Base-by-base conservation (phyloP, 2,113 vertebrate species). In the Sisor rabdophorus region DNA sequence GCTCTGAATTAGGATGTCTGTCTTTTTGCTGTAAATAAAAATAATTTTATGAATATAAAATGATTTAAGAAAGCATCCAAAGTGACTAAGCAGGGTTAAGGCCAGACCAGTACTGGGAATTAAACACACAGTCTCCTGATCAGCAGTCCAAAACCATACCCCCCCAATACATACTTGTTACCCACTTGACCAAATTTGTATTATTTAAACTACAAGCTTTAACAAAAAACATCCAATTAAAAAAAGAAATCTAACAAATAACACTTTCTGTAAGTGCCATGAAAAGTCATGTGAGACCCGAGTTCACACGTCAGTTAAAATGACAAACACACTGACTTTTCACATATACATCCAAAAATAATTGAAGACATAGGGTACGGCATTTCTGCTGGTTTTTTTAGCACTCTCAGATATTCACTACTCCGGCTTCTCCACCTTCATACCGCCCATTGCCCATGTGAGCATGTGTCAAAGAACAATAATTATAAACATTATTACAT, bases 391-490 rank as follows among this genome's bases (percentile, higher is more conserved):
- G 84, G 48, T 44, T 55, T 20, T 71, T 81, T 60, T 70, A 65
- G 16, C 12, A 30, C 53, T 50, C 61, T 85, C 69, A 53, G 81
- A 60, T 85, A 73, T 82, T 77, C 79, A 84, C 65, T 71, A 15
- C 24, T 61, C 76, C 19, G 79, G 22, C 72, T 78, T 59, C 48
- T 47, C 65, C 53, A 65, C 75, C 53, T 56, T 50, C 16, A 74
- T 58, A 76, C 75, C 65, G 77, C 68, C 28, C 0, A 10, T 4
- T 22, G 61, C 12, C 26, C 32, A 56, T 67, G 68, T 73, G 5
- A 83, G 84, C 85, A 64, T 85, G 65, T 44, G 59, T 79, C 86
- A 88, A 89, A 88, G 88, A 77, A 87, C 82, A 81, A 73, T 77
- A 82, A 76, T 81, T 84, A n/a, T n/a, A n/a, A n/a, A n/a, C n/a